Percentiles rank a stretch among this genome's conserved stretches.
Conservation (phyloP, 2,888 invertebrate genomes). For the Drosophila bunnanda region DNA sequence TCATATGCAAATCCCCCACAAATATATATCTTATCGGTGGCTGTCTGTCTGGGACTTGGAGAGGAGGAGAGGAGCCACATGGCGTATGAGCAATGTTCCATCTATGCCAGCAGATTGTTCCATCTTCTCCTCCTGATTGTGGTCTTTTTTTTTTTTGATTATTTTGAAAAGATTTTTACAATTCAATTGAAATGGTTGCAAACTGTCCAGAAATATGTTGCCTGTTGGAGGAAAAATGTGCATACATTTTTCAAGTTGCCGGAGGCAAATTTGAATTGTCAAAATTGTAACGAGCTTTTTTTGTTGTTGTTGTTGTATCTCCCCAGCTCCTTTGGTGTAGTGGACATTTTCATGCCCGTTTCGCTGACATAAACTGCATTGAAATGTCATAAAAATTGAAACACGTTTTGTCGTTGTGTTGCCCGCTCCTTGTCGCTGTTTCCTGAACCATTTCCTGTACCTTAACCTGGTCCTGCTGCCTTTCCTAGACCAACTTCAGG, state of each 20-base stretch:
- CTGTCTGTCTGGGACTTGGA: slow-evolving; percentile 22
- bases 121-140: slow-evolving; percentile 2
- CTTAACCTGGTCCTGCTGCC: slow-evolving; percentile 12
- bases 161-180: slow-evolving; percentile 43
- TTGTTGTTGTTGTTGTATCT: neutral
- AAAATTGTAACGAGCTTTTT: slow-evolving; percentile 68
- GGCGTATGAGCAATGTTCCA: slow-evolving; percentile 56
- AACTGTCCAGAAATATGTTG: slow-evolving; percentile 60
- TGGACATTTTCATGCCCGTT: slow-evolving; percentile 56
- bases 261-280: slow-evolving; percentile 70
- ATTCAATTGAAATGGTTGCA: slow-evolving; percentile 69
- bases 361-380: slow-evolving; percentile 78
- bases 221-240: slow-evolving; percentile 11
- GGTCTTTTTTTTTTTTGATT: slow-evolving; percentile 9
- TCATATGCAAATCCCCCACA: slow-evolving; percentile 63
- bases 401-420: slow-evolving; percentile 60
- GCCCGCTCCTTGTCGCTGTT: slow-evolving; percentile 11
- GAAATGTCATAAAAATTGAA: slow-evolving; percentile 80
- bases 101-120: slow-evolving; percentile 35
- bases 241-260: slow-evolving; percentile 41
- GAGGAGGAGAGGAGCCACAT: slow-evolving; percentile 27
- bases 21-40: slow-evolving; percentile 51
- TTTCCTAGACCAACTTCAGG: slow-evolving; percentile 40
- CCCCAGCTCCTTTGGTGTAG: neutral
- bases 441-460: slow-evolving; percentile 10